phyloP scores from a whole-genome alignment of 2,888 invertebrate genomes.

The Harpagoxenus sublaevis region DNA sequence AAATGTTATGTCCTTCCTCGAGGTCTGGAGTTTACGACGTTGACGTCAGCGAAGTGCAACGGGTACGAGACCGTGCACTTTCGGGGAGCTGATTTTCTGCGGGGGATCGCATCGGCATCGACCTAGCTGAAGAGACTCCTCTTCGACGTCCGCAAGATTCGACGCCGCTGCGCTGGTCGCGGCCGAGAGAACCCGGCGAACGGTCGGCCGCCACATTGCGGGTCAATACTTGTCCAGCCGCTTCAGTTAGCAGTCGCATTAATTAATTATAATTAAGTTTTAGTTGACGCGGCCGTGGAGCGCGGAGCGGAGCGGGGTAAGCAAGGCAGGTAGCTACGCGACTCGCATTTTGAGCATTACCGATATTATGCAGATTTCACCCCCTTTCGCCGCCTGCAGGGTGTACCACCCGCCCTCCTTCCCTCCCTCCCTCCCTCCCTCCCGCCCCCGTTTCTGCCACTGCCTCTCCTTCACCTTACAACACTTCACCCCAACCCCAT shows the following conservation, averaged over 20 bases:
- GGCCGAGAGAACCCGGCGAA: slow-evolving; percentile 61
- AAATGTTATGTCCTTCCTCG: slow-evolving; percentile 80
- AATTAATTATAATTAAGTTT: slow-evolving; percentile 95
- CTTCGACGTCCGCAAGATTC: background rate
- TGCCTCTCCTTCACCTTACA: slow-evolving; percentile 52
- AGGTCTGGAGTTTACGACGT: slow-evolving; percentile 40
- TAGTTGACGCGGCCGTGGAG: slow-evolving; percentile 89
- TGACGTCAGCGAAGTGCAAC: background rate
- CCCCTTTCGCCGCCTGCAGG: slow-evolving; percentile 74
- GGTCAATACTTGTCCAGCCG: slow-evolving; percentile 83
- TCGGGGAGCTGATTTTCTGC: background rate
- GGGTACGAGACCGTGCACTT: background rate
- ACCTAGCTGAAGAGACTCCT: background rate
- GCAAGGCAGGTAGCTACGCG: slow-evolving; percentile 82
- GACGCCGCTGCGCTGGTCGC: slow-evolving; percentile 29
- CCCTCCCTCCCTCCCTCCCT: slow-evolving; percentile 74
- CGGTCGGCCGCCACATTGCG: slow-evolving; percentile 65
- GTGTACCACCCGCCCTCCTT: slow-evolving; percentile 76
- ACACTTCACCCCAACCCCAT: slow-evolving; percentile 63
- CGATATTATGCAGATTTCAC: slow-evolving; percentile 85
- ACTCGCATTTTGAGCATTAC: slow-evolving; percentile 85
- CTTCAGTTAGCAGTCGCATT: slow-evolving; percentile 89
- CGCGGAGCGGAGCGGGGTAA: slow-evolving; percentile 87
- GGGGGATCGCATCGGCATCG: slow-evolving; percentile 9
- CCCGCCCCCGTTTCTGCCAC: slow-evolving; percentile 42